Evolutionary conservation across 2,113 vertebrate species (phyloP).

Genomic region (Calyptomena viridis): DNA sequence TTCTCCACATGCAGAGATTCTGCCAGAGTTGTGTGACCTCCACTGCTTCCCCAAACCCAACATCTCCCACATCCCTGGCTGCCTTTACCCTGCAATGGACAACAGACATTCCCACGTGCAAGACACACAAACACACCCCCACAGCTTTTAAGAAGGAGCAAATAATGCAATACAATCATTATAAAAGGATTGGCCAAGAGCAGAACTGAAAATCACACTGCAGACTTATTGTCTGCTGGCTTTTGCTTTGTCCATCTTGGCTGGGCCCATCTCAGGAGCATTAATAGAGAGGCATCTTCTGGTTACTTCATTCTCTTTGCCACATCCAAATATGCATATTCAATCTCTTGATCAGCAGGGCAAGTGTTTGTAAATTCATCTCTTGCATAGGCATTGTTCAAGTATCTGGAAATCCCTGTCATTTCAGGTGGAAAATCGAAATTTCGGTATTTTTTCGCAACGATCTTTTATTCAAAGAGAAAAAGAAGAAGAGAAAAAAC

Average conservation of each 20-base stretch:
- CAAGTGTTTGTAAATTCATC: conserved; percentile 95
- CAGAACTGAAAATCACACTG: background rate
- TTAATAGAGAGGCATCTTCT: background rate
- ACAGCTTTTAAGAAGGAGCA: background rate
- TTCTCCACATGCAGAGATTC: background rate
- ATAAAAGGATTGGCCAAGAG: background rate
- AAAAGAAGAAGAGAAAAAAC: background rate
- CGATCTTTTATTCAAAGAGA: conserved; percentile 76
- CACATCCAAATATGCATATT: conserved; percentile 87
- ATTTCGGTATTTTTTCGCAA: conserved; percentile 90
- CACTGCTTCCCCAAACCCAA: background rate
- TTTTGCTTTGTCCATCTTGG: background rate
- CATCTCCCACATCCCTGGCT: background rate
- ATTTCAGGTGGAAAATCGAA: conserved; percentile 92
- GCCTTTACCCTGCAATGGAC: background rate
- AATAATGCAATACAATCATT: background rate
- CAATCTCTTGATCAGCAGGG: conserved; percentile 89
- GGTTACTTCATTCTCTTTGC: conserved; percentile 86
- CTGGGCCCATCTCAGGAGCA: background rate
- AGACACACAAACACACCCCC: background rate
- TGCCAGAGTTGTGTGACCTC: background rate
- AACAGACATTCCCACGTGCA: background rate
- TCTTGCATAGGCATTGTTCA: conserved; percentile 85
- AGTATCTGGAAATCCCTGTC: conserved; percentile 88
- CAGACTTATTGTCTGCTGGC: background rate